Evolutionary conservation across 2,888 invertebrate genomes (phyloP).

Genomic region (Mechanitis messenoides): DNA sequence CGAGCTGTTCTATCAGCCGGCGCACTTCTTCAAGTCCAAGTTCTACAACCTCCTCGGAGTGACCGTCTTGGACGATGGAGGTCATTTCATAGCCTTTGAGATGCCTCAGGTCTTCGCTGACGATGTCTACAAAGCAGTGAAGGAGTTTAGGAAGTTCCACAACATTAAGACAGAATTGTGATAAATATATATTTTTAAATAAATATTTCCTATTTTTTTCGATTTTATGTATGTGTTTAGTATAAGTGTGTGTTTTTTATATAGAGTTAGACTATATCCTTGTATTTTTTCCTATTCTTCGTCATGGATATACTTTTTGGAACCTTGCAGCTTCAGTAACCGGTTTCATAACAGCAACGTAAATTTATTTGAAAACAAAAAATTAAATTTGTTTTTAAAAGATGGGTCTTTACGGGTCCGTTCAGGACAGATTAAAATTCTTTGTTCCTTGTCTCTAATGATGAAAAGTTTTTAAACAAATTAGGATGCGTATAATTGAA

Average conservation of each 20-base stretch:
- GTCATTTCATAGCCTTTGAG: constrained; percentile 89
- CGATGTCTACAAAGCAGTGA: constrained; percentile 69
- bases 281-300: too few species aligned
- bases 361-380: too few species aligned
- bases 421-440: too few species aligned
- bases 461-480: not conserved
- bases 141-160: constrained; percentile 28
- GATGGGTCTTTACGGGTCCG: too few species aligned
- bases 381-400: too few species aligned
- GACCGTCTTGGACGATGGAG: constrained; percentile 78
- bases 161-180: constrained; percentile 13
- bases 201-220: not conserved
- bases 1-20: constrained; percentile 77
- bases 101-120: constrained; percentile 79
- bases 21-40: constrained; percentile 72
- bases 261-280: too few species aligned
- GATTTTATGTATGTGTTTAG: not conserved
- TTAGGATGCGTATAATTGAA: not conserved
- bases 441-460: not conserved
- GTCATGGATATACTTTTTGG: too few species aligned
- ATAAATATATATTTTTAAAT: not conserved
- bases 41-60: constrained; percentile 79
- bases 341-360: too few species aligned
- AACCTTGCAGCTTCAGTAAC: too few species aligned
- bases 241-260: too few species aligned